Evolutionary conservation across 2,888 invertebrate species (phyloP).

Genomic region (Drosophila prostipennis): DNA sequence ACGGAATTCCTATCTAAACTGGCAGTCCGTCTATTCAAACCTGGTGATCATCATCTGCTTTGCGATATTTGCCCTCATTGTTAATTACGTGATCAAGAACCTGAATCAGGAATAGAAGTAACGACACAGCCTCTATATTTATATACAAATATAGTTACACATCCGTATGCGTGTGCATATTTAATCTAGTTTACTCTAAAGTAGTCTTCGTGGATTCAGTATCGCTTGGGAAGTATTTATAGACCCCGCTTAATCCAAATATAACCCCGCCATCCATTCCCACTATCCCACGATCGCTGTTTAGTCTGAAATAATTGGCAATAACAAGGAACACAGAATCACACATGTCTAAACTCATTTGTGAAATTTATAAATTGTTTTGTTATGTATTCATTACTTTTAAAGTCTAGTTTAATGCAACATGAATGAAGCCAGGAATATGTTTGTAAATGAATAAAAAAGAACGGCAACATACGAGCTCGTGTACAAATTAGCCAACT

Average conservation of each 20-base stretch:
- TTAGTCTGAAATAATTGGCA: conserved; percentile 62
- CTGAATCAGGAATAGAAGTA: conserved; percentile 86
- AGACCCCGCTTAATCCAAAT: conserved; percentile 22
- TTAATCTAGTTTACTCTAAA: conserved; percentile 63
- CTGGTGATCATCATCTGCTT: conserved; percentile 94
- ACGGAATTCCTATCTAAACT: conserved; percentile 86
- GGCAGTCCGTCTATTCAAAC: conserved; percentile 93
- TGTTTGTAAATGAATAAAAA: conserved; percentile 72
- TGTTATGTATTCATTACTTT: conserved; percentile 75
- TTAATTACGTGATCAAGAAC: conserved; percentile 94
- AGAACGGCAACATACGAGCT: conserved; percentile 43
- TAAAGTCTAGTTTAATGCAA: conserved; percentile 59
- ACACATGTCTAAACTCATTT: conserved; percentile 48
- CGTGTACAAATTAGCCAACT: conserved; percentile 44
- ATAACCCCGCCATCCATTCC: conserved; percentile 13
- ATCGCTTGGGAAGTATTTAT: conserved; percentile 40
- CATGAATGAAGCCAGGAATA: conserved; percentile 51
- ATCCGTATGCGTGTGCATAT: conserved; percentile 58
- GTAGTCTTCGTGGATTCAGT: conserved; percentile 45
- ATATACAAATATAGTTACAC: conserved; percentile 47
- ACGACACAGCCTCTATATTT: conserved; percentile 67
- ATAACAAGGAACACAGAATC: conserved; percentile 32
- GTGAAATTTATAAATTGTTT: conserved; percentile 58
- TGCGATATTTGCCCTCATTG: conserved; percentile 95
- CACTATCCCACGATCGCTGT: conserved; percentile 27